A percentile compares a stretch with the other conserved stretches of the same genome.
Evolutionary conservation across 2,113 vertebrate species (phyloP).

Genomic region (Misgurnus mizolepis): DNA sequence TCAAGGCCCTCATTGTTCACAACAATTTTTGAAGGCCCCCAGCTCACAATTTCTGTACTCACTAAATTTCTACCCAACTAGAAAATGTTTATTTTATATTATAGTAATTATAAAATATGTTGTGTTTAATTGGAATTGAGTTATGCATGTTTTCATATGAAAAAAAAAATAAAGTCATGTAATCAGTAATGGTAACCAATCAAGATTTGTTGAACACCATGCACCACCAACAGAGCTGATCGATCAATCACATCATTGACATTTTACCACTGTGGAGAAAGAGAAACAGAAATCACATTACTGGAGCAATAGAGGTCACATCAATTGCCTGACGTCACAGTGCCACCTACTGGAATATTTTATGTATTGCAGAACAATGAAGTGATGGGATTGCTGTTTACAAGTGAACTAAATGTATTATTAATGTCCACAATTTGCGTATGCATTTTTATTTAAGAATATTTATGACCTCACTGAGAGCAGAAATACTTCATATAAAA

Average conservation of each 20-base stretch:
- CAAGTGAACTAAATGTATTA: neutral
- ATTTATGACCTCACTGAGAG: neutral
- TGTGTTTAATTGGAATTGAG: no score
- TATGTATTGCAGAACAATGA: neutral
- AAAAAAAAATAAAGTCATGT: no score
- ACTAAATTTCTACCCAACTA: no score
- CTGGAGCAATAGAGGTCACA: neutral
- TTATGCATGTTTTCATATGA: no score
- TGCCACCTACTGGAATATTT: slow-evolving; percentile 19
- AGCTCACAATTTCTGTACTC: no score
- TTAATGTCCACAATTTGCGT: neutral
- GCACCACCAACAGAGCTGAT: no score
- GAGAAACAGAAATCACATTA: neutral
- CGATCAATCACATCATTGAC: neutral
- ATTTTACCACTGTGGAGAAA: neutral
- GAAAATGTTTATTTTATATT: no score
- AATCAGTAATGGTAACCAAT: neutral
- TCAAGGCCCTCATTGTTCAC: no score
- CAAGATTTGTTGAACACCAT: neutral
- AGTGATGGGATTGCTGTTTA: neutral
- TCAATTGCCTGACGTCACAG: slow-evolving; percentile 10
- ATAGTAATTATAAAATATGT: no score
- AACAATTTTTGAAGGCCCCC: no score
- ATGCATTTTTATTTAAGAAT: no score
- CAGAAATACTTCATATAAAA: neutral